Conservation (phyloP, 2,113 vertebrate genomes). For the Typhlomys cinereus region DNA sequence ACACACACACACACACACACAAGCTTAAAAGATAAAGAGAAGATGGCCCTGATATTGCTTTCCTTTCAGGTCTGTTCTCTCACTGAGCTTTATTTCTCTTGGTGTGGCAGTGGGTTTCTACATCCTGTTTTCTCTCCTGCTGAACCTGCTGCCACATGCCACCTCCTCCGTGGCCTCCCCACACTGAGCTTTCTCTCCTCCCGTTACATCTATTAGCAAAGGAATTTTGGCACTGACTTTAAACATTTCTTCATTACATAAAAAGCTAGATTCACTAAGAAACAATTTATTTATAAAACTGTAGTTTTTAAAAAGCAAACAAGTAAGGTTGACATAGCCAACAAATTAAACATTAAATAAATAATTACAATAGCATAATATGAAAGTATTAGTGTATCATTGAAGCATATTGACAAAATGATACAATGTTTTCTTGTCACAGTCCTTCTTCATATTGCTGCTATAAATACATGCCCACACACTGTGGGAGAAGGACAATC, state of each 20-base stretch:
- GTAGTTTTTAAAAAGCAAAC: not conserved
- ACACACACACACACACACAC: no score
- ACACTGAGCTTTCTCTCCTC: not conserved
- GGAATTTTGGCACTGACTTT: not conserved
- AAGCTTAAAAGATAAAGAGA: no score
- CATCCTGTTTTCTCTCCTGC: not conserved
- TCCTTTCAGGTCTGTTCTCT: not conserved
- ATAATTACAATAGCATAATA: not conserved
- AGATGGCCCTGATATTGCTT: no score
- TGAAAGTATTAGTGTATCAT: no score
- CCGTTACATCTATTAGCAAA: not conserved
- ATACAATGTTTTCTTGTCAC: no score
- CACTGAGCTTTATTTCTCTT: not conserved
- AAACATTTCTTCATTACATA: not conserved
- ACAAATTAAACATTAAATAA: not conserved
- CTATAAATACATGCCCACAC: no score
- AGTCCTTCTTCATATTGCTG: no score
- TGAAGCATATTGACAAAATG: no score
- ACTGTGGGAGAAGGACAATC: no score
- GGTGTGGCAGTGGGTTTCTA: not conserved
- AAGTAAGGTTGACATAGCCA: not conserved
- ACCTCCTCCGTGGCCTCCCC: not conserved
- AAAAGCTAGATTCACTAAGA: not conserved
- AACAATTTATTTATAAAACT: not conserved
- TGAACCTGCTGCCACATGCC: no score